Percentiles rank a stretch among this genome's conserved stretches.
These are phyloP conservation scores for Chelidonichthys spinosus DNA, from an alignment of 2,797 vertebrate species.

Conservation along the genomic window DNA sequence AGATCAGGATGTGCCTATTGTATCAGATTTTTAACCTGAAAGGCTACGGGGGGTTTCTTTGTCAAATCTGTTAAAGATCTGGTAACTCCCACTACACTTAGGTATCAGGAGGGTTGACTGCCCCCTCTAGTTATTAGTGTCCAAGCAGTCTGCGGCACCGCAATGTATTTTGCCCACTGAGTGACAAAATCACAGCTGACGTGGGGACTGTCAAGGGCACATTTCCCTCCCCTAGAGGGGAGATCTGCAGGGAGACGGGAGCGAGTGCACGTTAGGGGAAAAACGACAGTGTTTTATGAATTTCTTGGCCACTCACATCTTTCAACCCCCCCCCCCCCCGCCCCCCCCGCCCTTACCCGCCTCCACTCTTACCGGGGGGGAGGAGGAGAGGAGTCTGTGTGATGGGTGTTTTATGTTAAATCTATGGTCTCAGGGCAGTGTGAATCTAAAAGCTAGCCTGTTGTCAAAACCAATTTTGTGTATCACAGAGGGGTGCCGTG, in stretches of 20 bases:
- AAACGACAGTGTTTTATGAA: constrained; percentile 76
- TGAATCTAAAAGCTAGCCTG: constrained; percentile 68
- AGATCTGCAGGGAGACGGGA: constrained; percentile 70
- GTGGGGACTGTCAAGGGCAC: constrained; percentile 77
- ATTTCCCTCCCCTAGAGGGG: constrained; percentile 75
- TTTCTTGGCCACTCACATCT: constrained; percentile 75
- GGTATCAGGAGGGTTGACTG: constrained; percentile 43
- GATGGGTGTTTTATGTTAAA: constrained; percentile 74
- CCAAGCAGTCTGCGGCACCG: constrained; percentile 53
- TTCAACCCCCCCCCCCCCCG: constrained; percentile 37
- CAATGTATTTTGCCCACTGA: constrained; percentile 67
- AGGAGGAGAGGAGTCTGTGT: constrained; percentile 35
- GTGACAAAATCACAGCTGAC: constrained; percentile 84
- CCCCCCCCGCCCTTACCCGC: background rate
- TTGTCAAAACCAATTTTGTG: constrained; percentile 82
- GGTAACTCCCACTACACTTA: constrained; percentile 36
- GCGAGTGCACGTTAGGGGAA: constrained; percentile 67
- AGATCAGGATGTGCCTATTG: constrained; percentile 30
- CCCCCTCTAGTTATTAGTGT: constrained; percentile 62
- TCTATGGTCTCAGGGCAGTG: constrained; percentile 65
- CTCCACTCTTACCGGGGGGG: constrained; percentile 33
- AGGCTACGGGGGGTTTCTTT: constrained; percentile 20
- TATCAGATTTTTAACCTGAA: constrained; percentile 15
- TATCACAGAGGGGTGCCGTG: constrained; percentile 70
- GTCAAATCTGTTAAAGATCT: constrained; percentile 49